Evolutionary conservation across 2,113 vertebrate species (phyloP), one percentile per base, ranked within the genome.

Genomic region (Psettodes erumei): DNA sequence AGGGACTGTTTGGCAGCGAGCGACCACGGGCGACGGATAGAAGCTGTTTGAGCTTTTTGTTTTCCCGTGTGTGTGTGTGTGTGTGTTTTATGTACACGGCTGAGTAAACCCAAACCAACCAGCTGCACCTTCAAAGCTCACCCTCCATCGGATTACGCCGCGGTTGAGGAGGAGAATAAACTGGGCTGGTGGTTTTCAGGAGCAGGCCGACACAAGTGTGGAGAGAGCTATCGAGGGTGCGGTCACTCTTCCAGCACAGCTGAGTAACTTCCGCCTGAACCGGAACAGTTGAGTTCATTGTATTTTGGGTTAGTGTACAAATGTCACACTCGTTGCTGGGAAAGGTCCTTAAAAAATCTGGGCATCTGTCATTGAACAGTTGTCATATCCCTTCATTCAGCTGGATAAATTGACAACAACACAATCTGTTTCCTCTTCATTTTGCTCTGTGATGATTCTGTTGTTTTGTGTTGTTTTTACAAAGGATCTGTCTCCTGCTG

Each of bases 201-300:
- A 43, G 68, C 21, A 64, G n/a, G 21, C 33, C 48, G 2, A 21
- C 33, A 59, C 50, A 65, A 38, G 43, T 62, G 69, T 69, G 54
- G 51, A 78, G 72, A 62, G 54, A 77, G 72, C 65, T 51, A 82
- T 86, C 73, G 37, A 53, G 48, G 60, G 42, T 55, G 66, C 59
- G 55, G 58, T 68, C 66, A 53, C 74, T 28, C 77, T 58, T 45
- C 15, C 18, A 61, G 51, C 53, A 68, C 60, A 53, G 50, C 25
- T 19, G 19, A 21, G 16, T 33, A 59, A 70, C 65, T 72, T 69
- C 33, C 32, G 11, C 40, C 11, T 27, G 28, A 54, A 40, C 27
- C 55, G 37, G 51, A 40, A 37, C 30, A 72, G 11, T 19, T 48
- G 35, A 37, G 21, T 43, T 25, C 37, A 23, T 38, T 54, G 38